These are phyloP conservation scores for Lobophora halterata DNA, from an alignment of 2,888 invertebrate species.

Conservation along the genomic window DNA sequence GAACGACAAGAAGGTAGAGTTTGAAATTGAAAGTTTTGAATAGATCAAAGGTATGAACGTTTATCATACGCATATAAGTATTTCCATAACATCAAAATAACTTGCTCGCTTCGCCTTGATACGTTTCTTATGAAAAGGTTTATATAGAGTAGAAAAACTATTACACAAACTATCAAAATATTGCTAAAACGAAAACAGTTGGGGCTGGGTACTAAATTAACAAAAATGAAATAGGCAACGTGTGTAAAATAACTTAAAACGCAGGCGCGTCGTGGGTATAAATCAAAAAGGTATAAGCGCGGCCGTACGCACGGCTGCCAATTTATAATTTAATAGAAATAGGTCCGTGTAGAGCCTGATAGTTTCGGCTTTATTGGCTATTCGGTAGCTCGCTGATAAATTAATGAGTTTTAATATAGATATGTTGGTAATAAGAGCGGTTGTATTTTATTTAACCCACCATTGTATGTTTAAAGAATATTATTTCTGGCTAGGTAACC, in stretches of 20 bases:
- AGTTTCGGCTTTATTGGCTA: conserved; percentile 33
- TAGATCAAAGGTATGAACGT: too few relatives aligned
- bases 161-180: too few relatives aligned
- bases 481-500: too few relatives aligned
- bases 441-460: conserved; percentile 18
- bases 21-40: too few relatives aligned
- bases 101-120: too few relatives aligned
- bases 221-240: conserved; percentile 22
- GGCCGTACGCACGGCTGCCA: conserved; percentile 30
- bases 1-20: too few relatives aligned
- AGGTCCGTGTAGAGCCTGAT: conserved; percentile 27
- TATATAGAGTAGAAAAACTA: too few relatives aligned
- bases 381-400: conserved; percentile 20
- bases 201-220: conserved; percentile 21
- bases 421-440: conserved; percentile 8
- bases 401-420: conserved; percentile 14
- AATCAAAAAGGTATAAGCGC: conserved; percentile 34
- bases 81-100: too few relatives aligned
- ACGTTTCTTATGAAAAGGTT: too few relatives aligned
- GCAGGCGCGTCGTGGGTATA: conserved; percentile 28
- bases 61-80: too few relatives aligned
- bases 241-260: conserved; percentile 32
- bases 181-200: conserved; percentile 13
- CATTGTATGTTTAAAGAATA: too few relatives aligned
- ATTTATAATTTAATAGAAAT: conserved; percentile 37